Conservation (phyloP, 2,797 vertebrate species). For the Pseudocheirus occidentalis region DNA sequence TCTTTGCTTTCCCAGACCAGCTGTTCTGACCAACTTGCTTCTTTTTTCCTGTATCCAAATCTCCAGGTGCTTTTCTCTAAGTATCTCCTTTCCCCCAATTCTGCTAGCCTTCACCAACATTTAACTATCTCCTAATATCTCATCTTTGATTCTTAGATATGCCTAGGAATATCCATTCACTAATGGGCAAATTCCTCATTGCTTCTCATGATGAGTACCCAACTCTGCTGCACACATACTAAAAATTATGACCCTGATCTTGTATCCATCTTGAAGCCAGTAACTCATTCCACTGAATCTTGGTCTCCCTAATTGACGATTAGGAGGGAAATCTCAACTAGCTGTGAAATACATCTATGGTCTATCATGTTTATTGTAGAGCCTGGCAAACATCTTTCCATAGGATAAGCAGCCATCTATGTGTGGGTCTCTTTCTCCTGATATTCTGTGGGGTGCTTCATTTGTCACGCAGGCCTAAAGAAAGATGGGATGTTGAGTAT, state of each 20-base stretch:
- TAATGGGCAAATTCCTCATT: not conserved
- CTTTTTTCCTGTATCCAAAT: constrained; percentile 12
- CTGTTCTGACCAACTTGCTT: constrained; percentile 51
- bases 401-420: not conserved
- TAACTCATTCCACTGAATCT: not conserved
- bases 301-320: not conserved
- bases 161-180: not conserved
- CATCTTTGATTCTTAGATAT: not conserved
- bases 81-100: constrained; percentile 35
- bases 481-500: not conserved
- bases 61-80: constrained; percentile 46
- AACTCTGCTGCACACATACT: not conserved
- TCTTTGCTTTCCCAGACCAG: constrained; percentile 57
- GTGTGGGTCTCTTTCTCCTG: not conserved
- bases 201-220: not conserved
- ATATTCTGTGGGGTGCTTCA: not conserved
- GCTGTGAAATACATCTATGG: not conserved
- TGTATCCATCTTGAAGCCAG: not conserved
- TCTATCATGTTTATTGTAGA: not conserved
- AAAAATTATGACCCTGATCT: not conserved
- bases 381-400: not conserved
- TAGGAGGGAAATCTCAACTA: not conserved
- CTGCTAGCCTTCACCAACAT: constrained; percentile 38
- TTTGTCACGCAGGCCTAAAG: not conserved
- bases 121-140: not conserved